Base-by-base conservation (phyloP, 2,113 vertebrate species). In the Oxyruncus cristatus region DNA sequence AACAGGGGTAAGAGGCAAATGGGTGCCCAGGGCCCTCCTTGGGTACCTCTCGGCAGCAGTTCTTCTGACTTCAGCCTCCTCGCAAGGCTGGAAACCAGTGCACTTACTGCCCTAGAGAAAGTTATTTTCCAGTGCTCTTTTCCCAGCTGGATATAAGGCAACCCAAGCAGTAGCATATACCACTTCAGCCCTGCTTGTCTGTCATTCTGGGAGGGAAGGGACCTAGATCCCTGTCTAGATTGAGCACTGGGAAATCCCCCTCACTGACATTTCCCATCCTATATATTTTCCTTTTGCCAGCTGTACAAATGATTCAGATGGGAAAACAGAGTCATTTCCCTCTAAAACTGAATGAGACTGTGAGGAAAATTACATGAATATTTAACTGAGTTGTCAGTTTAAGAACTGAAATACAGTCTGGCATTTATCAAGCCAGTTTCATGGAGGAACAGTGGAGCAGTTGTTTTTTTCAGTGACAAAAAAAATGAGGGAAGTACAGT, bases 171-270 rank as follows among this genome's bases (percentile, higher is more conserved):
- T 13, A 85, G 35, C 37, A 89, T 4, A 56, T 1, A 1, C 5
- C 14, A 4, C 24, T 46, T 88, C 50, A 79, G 33, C 8, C 27
- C 33, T 52, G 33, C 23, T 68, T 65, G 22, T 33, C 58, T 52
- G 1, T 41, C 15, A 39, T 26, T 66, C 56, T 0, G 0, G 32
- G 37, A 84, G 17, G 22, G 6, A 62, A 83, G 26, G 19, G 12
- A 92, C 21, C 21, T 66, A 32, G 27, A 71, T 26, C 32, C 4
- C 37, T 11, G 1, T 59, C 24, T 32, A 72, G 41, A 49, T 0
- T 30, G 19, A 79, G 75, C 58, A 24, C 20, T 53, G 6, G 53
- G 77, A 33, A 88, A 90, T 49, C 7, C 17, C 55, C 14, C 19
- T 78, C 46, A 16, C 50, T 61, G 61, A 89, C 2, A 3, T 72